Evolutionary conservation across 2,797 vertebrate genomes (phyloP).

Genomic region (Lepus oiostolus): DNA sequence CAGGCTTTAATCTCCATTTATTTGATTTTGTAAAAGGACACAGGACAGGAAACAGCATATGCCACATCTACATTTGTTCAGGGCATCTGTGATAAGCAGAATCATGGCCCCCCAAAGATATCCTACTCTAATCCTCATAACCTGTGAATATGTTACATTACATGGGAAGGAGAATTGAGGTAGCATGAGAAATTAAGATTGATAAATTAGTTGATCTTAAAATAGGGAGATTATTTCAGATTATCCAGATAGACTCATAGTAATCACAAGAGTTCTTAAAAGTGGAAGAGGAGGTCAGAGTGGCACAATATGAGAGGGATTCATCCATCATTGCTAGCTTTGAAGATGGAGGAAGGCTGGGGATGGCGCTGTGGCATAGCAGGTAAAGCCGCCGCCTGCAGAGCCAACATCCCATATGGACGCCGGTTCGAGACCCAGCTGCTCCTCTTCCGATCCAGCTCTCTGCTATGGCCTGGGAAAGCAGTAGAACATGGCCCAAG

Average conservation of each 20-base stretch:
- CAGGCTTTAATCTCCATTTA: not conserved
- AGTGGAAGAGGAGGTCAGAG: not conserved
- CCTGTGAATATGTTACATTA: not conserved
- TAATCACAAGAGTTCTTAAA: slow-evolving; percentile 47
- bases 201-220: not conserved
- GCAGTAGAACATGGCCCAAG: too few species aligned
- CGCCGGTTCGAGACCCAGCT: too few species aligned
- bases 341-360: slow-evolving; percentile 32
- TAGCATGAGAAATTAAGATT: slow-evolving; percentile 38
- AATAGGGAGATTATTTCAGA: not conserved
- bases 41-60: not conserved
- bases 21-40: not conserved
- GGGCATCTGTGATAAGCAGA: not conserved
- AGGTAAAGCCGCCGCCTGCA: too few species aligned
- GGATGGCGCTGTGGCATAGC: too few species aligned
- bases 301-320: not conserved
- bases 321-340: not conserved
- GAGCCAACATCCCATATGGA: too few species aligned
- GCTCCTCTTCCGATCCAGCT: too few species aligned
- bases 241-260: not conserved
- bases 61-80: slow-evolving; percentile 13
- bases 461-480: too few species aligned
- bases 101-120: not conserved
- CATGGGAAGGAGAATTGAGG: not conserved
- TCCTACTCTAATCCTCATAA: not conserved